Conservation (phyloP, 2,797 vertebrate genomes). For the Intellagama lesueurii region DNA sequence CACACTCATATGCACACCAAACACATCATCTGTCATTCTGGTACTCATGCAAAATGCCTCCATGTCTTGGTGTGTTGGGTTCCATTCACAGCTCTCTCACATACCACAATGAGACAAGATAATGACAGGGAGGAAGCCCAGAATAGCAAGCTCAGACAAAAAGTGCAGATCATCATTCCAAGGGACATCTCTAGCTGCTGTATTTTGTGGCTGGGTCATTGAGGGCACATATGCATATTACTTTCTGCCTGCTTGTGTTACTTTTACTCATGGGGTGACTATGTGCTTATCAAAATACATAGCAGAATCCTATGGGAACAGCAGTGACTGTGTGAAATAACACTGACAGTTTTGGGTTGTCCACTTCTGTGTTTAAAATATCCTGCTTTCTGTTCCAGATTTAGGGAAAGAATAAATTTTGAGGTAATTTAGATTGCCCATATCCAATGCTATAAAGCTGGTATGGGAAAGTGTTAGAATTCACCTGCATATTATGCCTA, state of each 20-base stretch:
- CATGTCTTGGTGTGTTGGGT: neutral
- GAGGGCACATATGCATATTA: neutral
- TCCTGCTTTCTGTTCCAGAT: neutral
- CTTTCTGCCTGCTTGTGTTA: neutral
- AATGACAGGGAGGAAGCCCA: neutral
- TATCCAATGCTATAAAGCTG: neutral
- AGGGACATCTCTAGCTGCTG: neutral
- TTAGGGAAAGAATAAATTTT: neutral
- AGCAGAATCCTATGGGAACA: neutral
- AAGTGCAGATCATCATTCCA: neutral
- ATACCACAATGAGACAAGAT: neutral
- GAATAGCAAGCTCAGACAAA: neutral
- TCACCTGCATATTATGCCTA: neutral
- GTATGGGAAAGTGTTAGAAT: neutral
- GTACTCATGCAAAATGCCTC: neutral
- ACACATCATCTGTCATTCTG: neutral
- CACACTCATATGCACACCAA: too few relatives aligned
- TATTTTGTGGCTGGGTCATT: neutral
- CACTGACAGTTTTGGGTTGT: neutral
- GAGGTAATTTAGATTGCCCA: neutral
- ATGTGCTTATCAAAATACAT: neutral
- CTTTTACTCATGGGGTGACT: neutral
- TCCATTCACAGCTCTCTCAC: neutral
- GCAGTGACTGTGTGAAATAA: neutral
- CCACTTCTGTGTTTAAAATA: neutral